Evolutionary conservation across 2,797 vertebrate species (phyloP), one percentile per base, ranked within the genome.

Genomic region (Thamnophis elegans): DNA sequence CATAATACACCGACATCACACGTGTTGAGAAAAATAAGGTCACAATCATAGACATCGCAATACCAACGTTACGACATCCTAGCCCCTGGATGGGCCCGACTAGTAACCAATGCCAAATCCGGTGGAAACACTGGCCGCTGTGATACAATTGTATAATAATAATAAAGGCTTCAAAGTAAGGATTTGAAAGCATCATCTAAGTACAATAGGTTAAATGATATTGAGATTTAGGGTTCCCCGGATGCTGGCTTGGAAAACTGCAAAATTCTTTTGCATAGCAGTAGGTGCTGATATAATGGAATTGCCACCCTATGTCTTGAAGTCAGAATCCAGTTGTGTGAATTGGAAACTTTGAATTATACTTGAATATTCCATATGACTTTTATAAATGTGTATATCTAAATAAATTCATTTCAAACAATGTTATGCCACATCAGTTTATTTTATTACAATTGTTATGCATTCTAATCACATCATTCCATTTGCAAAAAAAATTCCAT

Each of bases 301-400:
- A 42, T 9, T 87, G 90, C 87, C 20, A 53, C 28, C 85, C 0
- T 0, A 3, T 32, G 32, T 13, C 26, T 42, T 92, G 56, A 55
- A 65, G n/a, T 0, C 0, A 42, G 11, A 88, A 8, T 10, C 32
- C 20, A 13, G 5, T 11, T 59, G 91, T 22, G 0, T 20, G 9
- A 0, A 28, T 0, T 11, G 13, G 4, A 92, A 86, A 13, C 4
- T 88, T 91, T 90, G 14, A 88, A 2, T 0, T 91, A 14, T 62
- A 85, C 26, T 42, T 22, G 54, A 8, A 13, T 55, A 3, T n/a
- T 62, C 88, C 10, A 62, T 42, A 18, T 89, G 28, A 36, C 1
- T 9, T 68, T 68, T 32, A 68, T 32, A 68, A 68, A 68, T 56
- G 6, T 78, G 10, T 90, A 9, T 42, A n/a, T 51, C 62, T 55